phyloP scores from a whole-genome alignment of 1,140 invertebrate genomes.

The Philopotamus ludificatus region DNA sequence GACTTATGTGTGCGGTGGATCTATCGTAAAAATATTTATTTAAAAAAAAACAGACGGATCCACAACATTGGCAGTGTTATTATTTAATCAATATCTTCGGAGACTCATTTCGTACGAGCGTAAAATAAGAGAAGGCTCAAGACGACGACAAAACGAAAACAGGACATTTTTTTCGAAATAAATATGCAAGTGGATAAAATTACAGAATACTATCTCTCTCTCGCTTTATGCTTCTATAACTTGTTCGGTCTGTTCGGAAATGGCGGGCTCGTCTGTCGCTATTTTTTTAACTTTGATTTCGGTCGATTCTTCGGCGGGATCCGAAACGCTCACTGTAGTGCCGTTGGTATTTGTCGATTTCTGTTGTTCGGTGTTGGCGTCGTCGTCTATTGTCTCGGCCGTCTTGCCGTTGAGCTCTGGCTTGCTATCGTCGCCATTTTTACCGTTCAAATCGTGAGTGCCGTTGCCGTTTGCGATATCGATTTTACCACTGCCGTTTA shows the following conservation, averaged over 20 bases:
- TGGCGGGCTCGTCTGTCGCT: slow-evolving; percentile 17
- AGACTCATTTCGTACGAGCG: too few species aligned
- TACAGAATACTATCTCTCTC: too few species aligned
- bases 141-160: too few species aligned
- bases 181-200: too few species aligned
- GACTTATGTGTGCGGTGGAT: too few species aligned
- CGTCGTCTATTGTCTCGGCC: background rate
- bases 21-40: too few species aligned
- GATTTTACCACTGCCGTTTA: background rate
- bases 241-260: slow-evolving; percentile 19
- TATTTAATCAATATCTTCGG: too few species aligned
- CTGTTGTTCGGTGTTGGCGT: slow-evolving; percentile 25
- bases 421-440: slow-evolving; percentile 2
- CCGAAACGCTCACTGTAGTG: background rate
- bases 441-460: slow-evolving; percentile 3
- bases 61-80: too few species aligned
- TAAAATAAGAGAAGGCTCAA: too few species aligned
- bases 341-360: slow-evolving; percentile 14
- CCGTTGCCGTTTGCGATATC: background rate
- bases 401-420: too few species aligned
- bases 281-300: slow-evolving; percentile 36
- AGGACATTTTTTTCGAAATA: too few species aligned
- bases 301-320: slow-evolving; percentile 9
- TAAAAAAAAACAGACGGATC: too few species aligned
- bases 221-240: slow-evolving; percentile 37